Percentiles rank a stretch among this genome's conserved stretches.
Evolutionary conservation across 2,797 vertebrate species (phyloP).

Genomic region (Argya squamiceps): DNA sequence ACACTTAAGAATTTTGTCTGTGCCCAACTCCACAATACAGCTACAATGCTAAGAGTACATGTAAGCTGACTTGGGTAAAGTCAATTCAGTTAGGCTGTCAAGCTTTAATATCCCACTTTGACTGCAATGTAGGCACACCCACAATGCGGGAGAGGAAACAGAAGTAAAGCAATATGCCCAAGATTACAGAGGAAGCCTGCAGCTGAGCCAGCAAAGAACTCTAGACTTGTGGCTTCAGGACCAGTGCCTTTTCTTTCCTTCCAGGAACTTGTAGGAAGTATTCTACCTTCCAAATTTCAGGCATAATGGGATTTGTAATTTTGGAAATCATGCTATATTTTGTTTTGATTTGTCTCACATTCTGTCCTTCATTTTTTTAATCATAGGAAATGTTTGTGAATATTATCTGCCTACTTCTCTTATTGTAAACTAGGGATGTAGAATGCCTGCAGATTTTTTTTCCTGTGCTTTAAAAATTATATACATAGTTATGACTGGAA

Average conservation of each 20-base stretch:
- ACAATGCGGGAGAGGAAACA: constrained; percentile 18
- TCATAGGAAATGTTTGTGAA: not conserved
- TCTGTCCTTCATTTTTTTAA: not conserved
- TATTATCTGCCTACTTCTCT: not conserved
- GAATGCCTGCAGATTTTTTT: not conserved
- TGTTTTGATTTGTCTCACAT: not conserved
- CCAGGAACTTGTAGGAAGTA: not conserved
- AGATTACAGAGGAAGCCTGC: not conserved
- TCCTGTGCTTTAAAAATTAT: not conserved
- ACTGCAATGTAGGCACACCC: constrained; percentile 16
- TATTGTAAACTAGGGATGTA: not conserved
- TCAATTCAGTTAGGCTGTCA: not conserved
- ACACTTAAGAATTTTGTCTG: not conserved
- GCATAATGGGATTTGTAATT: not conserved
- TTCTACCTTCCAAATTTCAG: not conserved
- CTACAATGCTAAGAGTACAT: not conserved
- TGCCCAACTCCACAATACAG: accelerated
- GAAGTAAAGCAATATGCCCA: constrained; percentile 52
- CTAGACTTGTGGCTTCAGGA: not conserved
- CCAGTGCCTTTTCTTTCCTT: not conserved
- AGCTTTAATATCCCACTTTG: not conserved
- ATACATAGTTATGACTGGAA: not conserved
- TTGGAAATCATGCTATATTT: not conserved
- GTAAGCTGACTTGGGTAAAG: not conserved
- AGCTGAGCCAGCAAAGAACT: not conserved